Conservation (phyloP, 1,140 invertebrate species). For the Lucilia sericata region DNA sequence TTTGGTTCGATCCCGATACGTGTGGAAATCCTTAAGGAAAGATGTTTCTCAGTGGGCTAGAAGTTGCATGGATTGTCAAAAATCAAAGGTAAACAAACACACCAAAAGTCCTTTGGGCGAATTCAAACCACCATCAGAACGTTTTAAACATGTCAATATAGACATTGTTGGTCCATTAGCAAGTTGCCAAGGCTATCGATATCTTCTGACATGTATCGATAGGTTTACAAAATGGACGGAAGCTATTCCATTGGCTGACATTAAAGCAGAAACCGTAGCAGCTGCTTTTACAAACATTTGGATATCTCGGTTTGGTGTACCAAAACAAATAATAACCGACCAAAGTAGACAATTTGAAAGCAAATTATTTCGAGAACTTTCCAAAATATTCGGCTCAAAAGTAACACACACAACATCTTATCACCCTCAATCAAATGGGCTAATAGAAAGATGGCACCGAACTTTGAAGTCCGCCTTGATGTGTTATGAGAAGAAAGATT, state of each 20-base stretch:
- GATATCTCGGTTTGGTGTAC: slow-evolving; percentile 60
- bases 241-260: slow-evolving; percentile 27
- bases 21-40: no score
- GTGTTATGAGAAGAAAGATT: no score
- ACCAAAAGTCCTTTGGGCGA: no score
- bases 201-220: no score
- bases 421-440: slow-evolving; percentile 52
- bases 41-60: no score
- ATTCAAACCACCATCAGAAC: no score
- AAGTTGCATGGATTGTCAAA: no score
- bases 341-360: slow-evolving; percentile 64
- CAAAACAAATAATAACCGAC: slow-evolving; percentile 63
- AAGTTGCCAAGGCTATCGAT: no score
- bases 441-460: slow-evolving; percentile 54
- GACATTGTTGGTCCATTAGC: background rate
- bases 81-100: no score
- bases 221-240: slow-evolving; percentile 26
- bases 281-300: slow-evolving; percentile 58
- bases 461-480: background rate
- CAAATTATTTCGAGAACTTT: slow-evolving; percentile 46
- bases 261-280: slow-evolving; percentile 8
- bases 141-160: background rate
- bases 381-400: slow-evolving; percentile 49
- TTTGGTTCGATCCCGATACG: no score
- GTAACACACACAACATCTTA: background rate